Evolutionary conservation across 2,113 vertebrate species (phyloP).

Genomic region (Archocentrus centrarchus): DNA sequence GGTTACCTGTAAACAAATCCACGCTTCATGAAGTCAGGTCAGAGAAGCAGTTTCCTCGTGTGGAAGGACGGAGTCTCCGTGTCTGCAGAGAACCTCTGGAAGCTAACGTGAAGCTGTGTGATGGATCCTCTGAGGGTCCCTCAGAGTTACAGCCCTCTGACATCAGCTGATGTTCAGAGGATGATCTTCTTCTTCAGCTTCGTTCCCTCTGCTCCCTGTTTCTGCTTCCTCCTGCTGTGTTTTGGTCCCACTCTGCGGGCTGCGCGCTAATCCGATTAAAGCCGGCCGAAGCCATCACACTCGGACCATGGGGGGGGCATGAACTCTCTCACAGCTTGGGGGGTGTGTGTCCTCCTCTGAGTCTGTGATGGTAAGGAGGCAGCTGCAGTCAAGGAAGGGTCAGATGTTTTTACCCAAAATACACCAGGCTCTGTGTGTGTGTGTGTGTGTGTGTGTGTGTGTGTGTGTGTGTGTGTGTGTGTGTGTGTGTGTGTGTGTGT

Average conservation of each 20-base stretch:
- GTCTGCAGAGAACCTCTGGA: too few relatives aligned
- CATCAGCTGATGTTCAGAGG: too few relatives aligned
- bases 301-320: slow-evolving; percentile 23
- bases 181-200: not conserved
- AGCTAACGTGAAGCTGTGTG: too few relatives aligned
- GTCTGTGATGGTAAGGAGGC: not conserved
- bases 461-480: too few relatives aligned
- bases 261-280: slow-evolving; percentile 62
- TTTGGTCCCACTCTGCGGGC: slow-evolving; percentile 41
- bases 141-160: too few relatives aligned
- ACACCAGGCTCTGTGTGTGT: not conserved
- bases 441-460: too few relatives aligned
- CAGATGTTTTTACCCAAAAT: slow-evolving; percentile 39
- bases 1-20: too few relatives aligned
- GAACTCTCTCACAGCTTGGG: slow-evolving; percentile 46
- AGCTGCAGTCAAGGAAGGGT: not conserved
- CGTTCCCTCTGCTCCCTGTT: not conserved
- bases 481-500: too few relatives aligned
- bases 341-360: not conserved
- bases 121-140: too few relatives aligned
- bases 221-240: slow-evolving; percentile 31
- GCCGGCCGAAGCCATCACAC: slow-evolving; percentile 47
- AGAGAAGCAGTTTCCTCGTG: too few relatives aligned
- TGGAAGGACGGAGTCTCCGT: too few relatives aligned
- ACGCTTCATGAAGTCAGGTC: too few relatives aligned